Percentiles rank a stretch among this genome's conserved stretches.
Evolutionary conservation across 2,888 invertebrate species (phyloP).

Genomic region (Drosophila paramelanica): DNA sequence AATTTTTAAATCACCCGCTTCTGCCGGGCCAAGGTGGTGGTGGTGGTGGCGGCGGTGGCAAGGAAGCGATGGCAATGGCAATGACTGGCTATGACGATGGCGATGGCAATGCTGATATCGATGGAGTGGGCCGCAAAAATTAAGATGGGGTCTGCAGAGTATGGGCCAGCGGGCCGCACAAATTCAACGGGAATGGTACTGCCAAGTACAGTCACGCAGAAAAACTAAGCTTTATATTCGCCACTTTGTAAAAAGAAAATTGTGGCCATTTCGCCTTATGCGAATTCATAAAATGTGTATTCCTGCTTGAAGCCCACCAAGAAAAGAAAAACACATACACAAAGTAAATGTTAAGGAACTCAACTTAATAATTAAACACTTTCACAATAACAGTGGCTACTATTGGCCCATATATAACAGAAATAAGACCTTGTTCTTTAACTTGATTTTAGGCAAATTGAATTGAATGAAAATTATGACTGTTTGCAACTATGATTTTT

Average conservation of each 20-base stretch:
- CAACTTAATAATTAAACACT: no score
- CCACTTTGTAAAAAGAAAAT: conserved; percentile 22
- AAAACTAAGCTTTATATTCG: conserved; percentile 52
- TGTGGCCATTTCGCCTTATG: background rate
- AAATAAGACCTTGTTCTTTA: no score
- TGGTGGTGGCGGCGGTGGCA: no score
- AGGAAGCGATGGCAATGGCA: no score
- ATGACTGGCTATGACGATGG: background rate
- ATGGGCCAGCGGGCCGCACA: conserved; percentile 25
- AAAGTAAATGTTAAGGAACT: no score
- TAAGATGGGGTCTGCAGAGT: background rate
- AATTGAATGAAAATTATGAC: no score
- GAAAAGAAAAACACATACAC: no score
- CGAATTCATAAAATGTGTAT: background rate
- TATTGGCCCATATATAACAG: no score
- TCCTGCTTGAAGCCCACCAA: no score
- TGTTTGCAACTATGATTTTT: no score
- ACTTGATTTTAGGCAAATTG: no score
- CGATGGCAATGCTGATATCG: conserved; percentile 23
- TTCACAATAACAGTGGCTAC: no score
- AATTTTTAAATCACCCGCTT: conserved; percentile 76
- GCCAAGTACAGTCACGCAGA: conserved; percentile 63
- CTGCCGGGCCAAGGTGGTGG: conserved; percentile 14
- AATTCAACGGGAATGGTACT: conserved; percentile 53
- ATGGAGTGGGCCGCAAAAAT: conserved; percentile 14